Evolutionary conservation across 35 echinoderm and acorn worm species (phyloP).

Genomic region (Stichopus chloronotus): DNA sequence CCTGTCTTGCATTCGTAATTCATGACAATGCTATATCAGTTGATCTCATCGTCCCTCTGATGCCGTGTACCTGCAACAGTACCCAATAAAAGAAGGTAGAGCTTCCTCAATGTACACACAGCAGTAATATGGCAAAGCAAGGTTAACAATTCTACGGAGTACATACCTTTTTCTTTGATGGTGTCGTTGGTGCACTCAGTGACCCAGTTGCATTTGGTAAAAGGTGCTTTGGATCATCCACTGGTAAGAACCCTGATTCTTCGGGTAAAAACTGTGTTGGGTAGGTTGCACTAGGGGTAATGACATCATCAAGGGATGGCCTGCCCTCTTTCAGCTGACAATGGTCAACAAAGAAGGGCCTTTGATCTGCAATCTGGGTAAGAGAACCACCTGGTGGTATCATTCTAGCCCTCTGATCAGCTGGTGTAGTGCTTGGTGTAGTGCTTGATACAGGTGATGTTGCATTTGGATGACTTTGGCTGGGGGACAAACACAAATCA

Average conservation of each 20-base stretch:
- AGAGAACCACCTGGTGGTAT: background rate
- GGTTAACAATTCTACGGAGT: no score
- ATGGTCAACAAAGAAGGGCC: background rate
- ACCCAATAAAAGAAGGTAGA: no score
- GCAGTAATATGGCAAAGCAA: no score
- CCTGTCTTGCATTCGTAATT: no score
- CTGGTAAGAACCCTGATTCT: background rate
- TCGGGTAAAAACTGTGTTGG: background rate
- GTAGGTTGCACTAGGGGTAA: background rate
- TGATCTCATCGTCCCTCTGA: no score
- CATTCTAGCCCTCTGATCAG: background rate
- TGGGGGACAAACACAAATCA: background rate
- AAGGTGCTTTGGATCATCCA: conserved; percentile 23
- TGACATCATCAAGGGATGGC: background rate
- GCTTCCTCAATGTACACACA: no score
- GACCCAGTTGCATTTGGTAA: conserved; percentile 24
- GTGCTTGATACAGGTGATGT: background rate
- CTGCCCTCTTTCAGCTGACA: background rate
- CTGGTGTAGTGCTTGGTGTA: background rate
- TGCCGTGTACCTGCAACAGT: no score
- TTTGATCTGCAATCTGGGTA: background rate
- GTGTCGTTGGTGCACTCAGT: conserved; percentile 47
- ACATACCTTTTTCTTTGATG: conserved; percentile 66
- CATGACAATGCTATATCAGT: no score
- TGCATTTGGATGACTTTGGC: background rate